Percentiles rank a stretch among this genome's conserved stretches.
Conservation (phyloP, 2,797 vertebrate genomes). For the Delichon dasypus region DNA sequence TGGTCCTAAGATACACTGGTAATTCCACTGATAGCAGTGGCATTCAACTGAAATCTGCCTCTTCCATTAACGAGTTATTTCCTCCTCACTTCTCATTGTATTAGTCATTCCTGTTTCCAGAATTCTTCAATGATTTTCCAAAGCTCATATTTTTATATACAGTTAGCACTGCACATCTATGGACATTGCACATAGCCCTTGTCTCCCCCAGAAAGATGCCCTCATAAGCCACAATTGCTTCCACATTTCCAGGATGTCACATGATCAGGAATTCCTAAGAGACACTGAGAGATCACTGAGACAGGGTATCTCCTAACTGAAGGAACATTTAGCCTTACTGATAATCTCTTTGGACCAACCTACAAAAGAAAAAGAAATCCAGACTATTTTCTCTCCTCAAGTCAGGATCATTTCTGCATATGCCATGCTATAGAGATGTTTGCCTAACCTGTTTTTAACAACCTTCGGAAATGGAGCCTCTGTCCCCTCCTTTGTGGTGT, state of each 20-base stretch:
- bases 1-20: neutral
- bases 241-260: neutral
- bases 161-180: neutral
- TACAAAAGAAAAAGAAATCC: neutral
- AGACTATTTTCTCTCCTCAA: neutral
- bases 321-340: neutral
- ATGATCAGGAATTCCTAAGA: accelerated
- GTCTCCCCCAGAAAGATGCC: accelerated
- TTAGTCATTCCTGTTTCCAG: neutral
- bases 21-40: neutral
- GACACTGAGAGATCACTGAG: neutral
- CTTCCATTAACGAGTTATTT: neutral
- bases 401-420: neutral
- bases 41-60: neutral
- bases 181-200: neutral
- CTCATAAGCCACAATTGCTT: neutral
- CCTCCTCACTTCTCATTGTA: neutral
- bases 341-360: neutral
- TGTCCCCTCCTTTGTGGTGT: neutral
- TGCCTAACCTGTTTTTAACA: neutral
- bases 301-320: neutral
- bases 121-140: neutral
- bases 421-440: neutral
- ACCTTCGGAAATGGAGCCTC: neutral
- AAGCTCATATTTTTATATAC: neutral